Evolutionary conservation across 2,888 invertebrate genomes (phyloP).

Genomic region (Ophion costatus): DNA sequence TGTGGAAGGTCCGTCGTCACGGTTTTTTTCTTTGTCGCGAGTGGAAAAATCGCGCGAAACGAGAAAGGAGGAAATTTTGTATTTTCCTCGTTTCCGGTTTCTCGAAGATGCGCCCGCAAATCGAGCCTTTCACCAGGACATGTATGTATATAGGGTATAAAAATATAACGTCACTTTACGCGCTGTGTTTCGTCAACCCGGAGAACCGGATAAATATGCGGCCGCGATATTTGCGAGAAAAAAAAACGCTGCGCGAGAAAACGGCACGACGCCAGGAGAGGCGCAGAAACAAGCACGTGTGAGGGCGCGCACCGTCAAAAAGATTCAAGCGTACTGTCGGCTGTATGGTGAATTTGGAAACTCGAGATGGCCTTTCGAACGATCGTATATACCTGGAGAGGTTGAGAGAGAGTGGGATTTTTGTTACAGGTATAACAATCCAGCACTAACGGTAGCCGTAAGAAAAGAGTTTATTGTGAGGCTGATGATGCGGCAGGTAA

Average conservation of each 20-base stretch:
- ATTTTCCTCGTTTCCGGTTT: background rate
- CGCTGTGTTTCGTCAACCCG: background rate
- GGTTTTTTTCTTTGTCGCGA: background rate
- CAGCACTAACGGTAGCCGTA: constrained; percentile 80
- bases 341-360: background rate
- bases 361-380: constrained; percentile 1
- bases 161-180: background rate
- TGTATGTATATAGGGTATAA: too few relatives aligned
- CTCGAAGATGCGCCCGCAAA: background rate
- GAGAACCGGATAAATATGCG: background rate
- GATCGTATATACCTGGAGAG: background rate
- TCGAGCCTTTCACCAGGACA: background rate
- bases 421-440: constrained; percentile 13
- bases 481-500: constrained; percentile 78
- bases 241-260: background rate
- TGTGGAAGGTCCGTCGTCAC: background rate
- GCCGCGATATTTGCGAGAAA: background rate
- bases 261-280: background rate
- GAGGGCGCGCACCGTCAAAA: constrained; percentile 33
- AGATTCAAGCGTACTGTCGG: background rate
- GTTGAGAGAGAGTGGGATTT: constrained; percentile 2
- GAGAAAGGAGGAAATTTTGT: background rate
- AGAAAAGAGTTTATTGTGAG: constrained; percentile 78
- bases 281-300: constrained; percentile 21
- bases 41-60: background rate